Base-by-base conservation (phyloP, 2,888 invertebrate genomes). In the Rotaria magnacalcarata region DNA sequence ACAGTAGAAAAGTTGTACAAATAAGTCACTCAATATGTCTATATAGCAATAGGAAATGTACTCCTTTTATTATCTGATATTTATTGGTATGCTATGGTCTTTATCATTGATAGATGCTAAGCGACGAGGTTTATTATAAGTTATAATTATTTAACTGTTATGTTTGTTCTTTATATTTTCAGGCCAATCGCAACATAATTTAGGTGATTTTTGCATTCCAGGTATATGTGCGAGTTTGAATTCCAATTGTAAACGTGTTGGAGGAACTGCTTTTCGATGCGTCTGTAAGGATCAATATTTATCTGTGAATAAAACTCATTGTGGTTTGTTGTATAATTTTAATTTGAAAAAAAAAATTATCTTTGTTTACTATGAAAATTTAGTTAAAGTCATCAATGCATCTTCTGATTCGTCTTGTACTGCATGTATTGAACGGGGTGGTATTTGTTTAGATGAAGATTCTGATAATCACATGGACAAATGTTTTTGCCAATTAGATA, bases 281-380 rank as follows among this genome's bases (percentile, higher is more conserved):
- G 75, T 85, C 24, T 86, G 86, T 56, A 75, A 60, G 34, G 86
- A 86, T 11, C 85, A 86, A 75, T 86, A 56, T 24, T 24, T 86
- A 14, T 54, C 85, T n/a, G 85, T 86, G 19, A 86, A 86, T 85
- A 67, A 86, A 34, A 86, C 86, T n/a, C 86, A 86, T 60, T 86
- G 86, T 52, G 75, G 86, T 75, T 34, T 41, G 84, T 56, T 60
- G 11, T 6, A 54, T 34, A 16, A 50, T 50, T 34, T 84, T 21
- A 14, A 16, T 16, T 54, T 11, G 10, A 52, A 34, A 27, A 14
- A 14, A 14, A 52, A 52, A 52, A 14, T 52, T 52, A 3, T 52
- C 14, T 52, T 16, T 52, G 4, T 52, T 24, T 24, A 7, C 41
- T 14, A 43, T 11, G 3, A 21, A 10, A 80, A 41, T 80, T 47